phyloP scores from a whole-genome alignment of 2,888 invertebrate species.

The Ganaspis brasiliensis region DNA sequence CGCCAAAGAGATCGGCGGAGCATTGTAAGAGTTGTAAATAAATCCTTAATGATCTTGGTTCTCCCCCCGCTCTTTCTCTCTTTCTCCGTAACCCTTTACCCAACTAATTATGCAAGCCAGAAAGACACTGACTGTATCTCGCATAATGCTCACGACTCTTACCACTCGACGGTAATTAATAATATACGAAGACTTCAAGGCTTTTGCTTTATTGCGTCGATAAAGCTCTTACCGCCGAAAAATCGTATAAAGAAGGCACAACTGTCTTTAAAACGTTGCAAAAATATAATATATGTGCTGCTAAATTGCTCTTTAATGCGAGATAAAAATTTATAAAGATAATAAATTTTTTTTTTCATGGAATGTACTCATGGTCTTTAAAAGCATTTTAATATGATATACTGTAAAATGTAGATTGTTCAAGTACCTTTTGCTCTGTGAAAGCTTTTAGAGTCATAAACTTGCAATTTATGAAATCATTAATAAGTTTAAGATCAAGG shows the following conservation, averaged over 20 bases:
- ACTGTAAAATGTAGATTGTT: background rate
- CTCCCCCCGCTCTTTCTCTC: slow-evolving; percentile 48
- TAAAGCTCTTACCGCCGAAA: slow-evolving; percentile 29
- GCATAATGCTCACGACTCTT: slow-evolving; percentile 24
- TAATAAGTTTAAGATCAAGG: background rate
- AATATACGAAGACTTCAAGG: slow-evolving; percentile 31
- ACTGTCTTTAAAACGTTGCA: slow-evolving; percentile 12
- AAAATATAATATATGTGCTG: slow-evolving; percentile 6
- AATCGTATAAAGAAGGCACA: background rate
- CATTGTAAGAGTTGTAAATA: slow-evolving; percentile 74
- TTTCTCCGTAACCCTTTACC: slow-evolving; percentile 46
- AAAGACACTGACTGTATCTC: slow-evolving; percentile 41
- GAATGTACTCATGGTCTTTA: slow-evolving; percentile 16
- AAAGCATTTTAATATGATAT: slow-evolving; percentile 23
- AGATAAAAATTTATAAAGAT: slow-evolving; percentile 32
- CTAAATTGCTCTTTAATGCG: slow-evolving; percentile 26
- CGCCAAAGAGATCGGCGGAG: slow-evolving; percentile 67
- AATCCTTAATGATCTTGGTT: slow-evolving; percentile 71
- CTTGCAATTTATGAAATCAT: background rate
- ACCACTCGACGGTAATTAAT: slow-evolving; percentile 31
- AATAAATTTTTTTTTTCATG: slow-evolving; percentile 18
- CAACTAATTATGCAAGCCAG: slow-evolving; percentile 50
- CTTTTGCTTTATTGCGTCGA: slow-evolving; percentile 34
- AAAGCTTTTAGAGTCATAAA: background rate
- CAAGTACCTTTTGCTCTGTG: background rate